These are phyloP conservation scores for Entomobrya multifasciata DNA, from an alignment of 2,888 invertebrate genomes.

Conservation along the genomic window DNA sequence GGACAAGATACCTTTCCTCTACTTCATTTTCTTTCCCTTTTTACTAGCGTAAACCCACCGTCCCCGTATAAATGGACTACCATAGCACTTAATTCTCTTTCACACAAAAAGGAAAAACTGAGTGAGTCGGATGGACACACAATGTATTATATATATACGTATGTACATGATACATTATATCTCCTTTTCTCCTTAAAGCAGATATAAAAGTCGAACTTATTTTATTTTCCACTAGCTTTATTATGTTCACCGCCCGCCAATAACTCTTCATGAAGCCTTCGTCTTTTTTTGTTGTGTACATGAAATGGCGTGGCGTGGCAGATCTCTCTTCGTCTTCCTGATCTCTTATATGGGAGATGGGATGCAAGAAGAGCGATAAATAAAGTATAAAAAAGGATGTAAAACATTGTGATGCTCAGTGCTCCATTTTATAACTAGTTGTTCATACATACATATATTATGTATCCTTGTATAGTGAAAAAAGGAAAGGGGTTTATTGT, in stretches of 20 bases:
- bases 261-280: conserved; percentile 61
- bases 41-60: conserved; percentile 21
- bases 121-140: not conserved
- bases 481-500: too few species aligned
- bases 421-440: conserved; percentile 31
- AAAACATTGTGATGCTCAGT: conserved; percentile 52
- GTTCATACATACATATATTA: not conserved
- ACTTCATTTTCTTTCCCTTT: conserved; percentile 22
- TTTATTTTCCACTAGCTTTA: conserved; percentile 63
- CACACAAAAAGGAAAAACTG: not conserved
- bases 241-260: conserved; percentile 53
- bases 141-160: conserved; percentile 4
- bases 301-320: not conserved
- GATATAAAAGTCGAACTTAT: conserved; percentile 49
- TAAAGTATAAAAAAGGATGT: conserved; percentile 62
- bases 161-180: not conserved
- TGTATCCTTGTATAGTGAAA: too few species aligned
- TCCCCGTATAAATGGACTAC: not conserved
- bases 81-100: conserved; percentile 21
- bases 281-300: not conserved
- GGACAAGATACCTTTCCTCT: not conserved
- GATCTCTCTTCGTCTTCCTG: not conserved
- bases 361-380: conserved; percentile 38
- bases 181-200: conserved; percentile 15
- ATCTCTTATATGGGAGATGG: too few species aligned